These are phyloP conservation scores for Drosophila teissieri DNA, from an alignment of 1,140 invertebrate genomes.

Conservation along the genomic window DNA sequence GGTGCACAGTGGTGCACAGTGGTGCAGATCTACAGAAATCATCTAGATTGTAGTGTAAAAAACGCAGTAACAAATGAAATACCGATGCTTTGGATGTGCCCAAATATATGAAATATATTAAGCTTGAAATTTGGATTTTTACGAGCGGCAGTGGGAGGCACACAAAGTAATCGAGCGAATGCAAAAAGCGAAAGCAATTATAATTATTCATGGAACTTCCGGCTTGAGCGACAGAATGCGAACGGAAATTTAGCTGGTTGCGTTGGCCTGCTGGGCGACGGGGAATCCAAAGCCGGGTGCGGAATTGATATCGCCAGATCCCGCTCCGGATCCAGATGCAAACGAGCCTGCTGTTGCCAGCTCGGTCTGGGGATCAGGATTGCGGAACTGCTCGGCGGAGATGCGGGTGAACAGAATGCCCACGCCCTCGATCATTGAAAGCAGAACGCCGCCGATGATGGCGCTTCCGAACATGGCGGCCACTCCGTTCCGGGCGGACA, in stretches of 20 bases:
- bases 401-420: constrained; percentile 96
- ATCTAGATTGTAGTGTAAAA: no score
- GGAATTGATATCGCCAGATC: not conserved
- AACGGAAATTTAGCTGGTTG: not conserved
- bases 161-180: not conserved
- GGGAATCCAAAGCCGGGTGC: constrained; percentile 5
- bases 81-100: not conserved
- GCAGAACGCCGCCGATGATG: constrained; percentile 95
- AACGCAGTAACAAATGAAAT: not conserved
- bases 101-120: not conserved
- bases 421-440: constrained; percentile 98
- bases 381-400: constrained; percentile 95
- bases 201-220: not conserved
- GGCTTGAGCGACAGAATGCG: not conserved
- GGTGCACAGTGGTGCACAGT: constrained; percentile 16
- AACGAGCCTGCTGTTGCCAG: not conserved
- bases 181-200: not conserved
- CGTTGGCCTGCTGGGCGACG: not conserved
- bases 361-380: constrained; percentile 74
- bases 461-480: constrained; percentile 98
- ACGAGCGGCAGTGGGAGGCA: not conserved
- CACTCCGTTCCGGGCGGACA: constrained; percentile 96
- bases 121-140: not conserved
- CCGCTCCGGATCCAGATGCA: not conserved
- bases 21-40: not conserved